Conservation (phyloP, 1,140 invertebrate genomes). For the Sycophila sp. region DNA sequence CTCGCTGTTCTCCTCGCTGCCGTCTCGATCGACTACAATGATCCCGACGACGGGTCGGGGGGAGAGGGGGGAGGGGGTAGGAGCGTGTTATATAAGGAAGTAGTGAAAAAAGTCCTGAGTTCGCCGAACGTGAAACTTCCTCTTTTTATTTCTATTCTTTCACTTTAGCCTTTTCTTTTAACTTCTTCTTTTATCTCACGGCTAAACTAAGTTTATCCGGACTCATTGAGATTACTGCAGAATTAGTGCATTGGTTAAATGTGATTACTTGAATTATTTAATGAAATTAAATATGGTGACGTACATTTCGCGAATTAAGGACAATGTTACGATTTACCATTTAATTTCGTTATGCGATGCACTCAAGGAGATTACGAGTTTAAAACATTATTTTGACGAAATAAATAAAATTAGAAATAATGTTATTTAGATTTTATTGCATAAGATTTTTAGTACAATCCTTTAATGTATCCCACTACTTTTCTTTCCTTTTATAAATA, state of each 20-base stretch:
- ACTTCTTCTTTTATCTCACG: neutral
- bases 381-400: too few relatives aligned
- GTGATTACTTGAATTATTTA: too few relatives aligned
- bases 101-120: conserved; percentile 8
- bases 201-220: neutral
- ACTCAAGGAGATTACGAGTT: too few relatives aligned
- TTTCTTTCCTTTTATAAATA: too few relatives aligned
- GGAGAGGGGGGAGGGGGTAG: neutral
- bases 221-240: neutral
- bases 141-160: conserved; percentile 8
- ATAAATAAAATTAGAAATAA: too few relatives aligned
- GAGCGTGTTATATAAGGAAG: neutral
- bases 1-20: neutral
- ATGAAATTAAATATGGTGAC: too few relatives aligned
- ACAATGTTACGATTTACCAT: too few relatives aligned
- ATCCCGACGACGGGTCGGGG: neutral
- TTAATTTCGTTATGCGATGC: too few relatives aligned
- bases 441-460: neutral
- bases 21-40: neutral
- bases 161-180: neutral
- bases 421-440: too few relatives aligned
- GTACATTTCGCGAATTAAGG: too few relatives aligned
- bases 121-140: neutral
- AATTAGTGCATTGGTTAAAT: neutral
- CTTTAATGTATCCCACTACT: neutral